Percentiles rank a stretch among this genome's conserved stretches.
These are phyloP conservation scores for Crioceris asparagi DNA, from an alignment of 2,888 invertebrate genomes.

Conservation along the genomic window DNA sequence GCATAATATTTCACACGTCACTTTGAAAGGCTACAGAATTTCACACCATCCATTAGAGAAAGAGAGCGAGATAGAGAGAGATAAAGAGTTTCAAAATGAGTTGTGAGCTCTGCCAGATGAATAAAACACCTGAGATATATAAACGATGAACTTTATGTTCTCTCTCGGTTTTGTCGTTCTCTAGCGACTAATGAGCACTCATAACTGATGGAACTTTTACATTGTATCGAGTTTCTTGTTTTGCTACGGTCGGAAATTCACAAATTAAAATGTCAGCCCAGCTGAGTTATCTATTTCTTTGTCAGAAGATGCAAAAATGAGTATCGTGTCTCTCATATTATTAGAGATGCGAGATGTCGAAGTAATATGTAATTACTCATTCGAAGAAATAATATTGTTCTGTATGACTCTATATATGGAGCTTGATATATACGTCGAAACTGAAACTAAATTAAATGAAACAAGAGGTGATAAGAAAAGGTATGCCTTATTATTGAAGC, in stretches of 20 bases:
- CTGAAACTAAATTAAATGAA: no score
- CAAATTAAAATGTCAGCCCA: slow-evolving; percentile 7
- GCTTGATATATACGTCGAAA: no score
- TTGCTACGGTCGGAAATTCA: slow-evolving; percentile 5
- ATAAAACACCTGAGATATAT: slow-evolving; percentile 16
- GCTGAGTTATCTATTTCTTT: no score
- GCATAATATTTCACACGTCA: slow-evolving; percentile 17
- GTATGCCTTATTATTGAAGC: no score
- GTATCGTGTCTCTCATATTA: no score
- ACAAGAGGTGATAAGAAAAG: no score
- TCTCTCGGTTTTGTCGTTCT: slow-evolving; percentile 9
- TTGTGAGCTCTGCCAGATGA: slow-evolving; percentile 14
- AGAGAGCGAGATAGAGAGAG: no score
- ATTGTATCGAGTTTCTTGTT: slow-evolving; percentile 12
- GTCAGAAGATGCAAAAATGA: no score
- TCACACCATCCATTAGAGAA: slow-evolving; percentile 12
- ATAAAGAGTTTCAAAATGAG: slow-evolving; percentile 6
- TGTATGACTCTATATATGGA: no score
- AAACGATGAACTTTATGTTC: slow-evolving; percentile 13
- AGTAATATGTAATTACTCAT: no score
- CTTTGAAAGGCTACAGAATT: slow-evolving; percentile 14
- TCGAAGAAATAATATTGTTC: no score
- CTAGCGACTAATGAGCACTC: slow-evolving; percentile 12
- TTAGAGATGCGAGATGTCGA: no score
- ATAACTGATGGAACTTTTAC: slow-evolving; percentile 8